Base-by-base conservation (phyloP, 1,140 invertebrate species). In the Magallana ariakensis region DNA sequence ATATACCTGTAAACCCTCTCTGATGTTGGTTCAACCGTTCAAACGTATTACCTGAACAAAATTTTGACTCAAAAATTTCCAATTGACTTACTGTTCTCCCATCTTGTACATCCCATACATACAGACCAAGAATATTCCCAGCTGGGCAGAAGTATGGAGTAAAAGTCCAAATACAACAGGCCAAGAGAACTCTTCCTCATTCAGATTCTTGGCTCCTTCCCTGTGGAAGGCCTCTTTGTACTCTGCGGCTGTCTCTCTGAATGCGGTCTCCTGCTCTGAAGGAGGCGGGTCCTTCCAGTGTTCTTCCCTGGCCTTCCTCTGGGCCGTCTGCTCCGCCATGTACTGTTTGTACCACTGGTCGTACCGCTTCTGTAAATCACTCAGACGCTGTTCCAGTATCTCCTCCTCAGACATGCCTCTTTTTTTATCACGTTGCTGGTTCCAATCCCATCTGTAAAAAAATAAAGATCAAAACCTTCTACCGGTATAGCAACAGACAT, bases 21-120 rank as follows among this genome's bases (percentile, higher is more conserved):
- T n/a, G n/a, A n/a, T n/a, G n/a, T n/a, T n/a, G n/a, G n/a, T n/a
- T n/a, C n/a, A n/a, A n/a, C n/a, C n/a, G n/a, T n/a, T n/a, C n/a
- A 46, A 46, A 46, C 33, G 5, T 46, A 46, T 46, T 46, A 46
- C 2, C 2, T 46, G 5, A 46, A 46, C 33, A 46, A 46, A 46
- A 46, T 46, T 46, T 46, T 46, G 33, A 46, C 33, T 46, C 33
- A 5, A 46, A 46, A 46, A 46, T 46, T 4, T 46, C 33, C 33
- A 46, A 46, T 11, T 10, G 2, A 33, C 66, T 33, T 75, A 75
- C 66, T 75, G 22, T 26, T 75, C 22, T 26, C 66, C 66, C 66
- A 75, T 75, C 13, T 26, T 75, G 22, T 75, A 75, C 66, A 75
- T 75, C 22, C 66, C 66, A 26, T 75, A 75, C 66, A 75, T 75